phyloP scores from a whole-genome alignment of 2,113 vertebrate species.

The Pelusios castaneus region DNA sequence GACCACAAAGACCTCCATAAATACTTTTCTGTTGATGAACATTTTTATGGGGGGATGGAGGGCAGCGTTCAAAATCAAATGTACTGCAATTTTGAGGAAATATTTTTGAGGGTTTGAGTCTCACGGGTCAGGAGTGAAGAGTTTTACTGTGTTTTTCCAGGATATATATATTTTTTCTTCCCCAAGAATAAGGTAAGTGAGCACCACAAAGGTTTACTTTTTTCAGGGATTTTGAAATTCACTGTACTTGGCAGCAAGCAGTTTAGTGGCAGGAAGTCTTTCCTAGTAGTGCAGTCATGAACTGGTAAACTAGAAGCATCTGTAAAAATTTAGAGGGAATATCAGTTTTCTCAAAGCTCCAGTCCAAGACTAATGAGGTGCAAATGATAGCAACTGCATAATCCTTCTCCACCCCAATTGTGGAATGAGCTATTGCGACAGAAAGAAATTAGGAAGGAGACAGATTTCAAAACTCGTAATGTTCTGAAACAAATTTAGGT shows the following conservation, averaged over 20 bases:
- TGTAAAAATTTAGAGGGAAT: constrained; percentile 88
- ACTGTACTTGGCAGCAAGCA: constrained; percentile 82
- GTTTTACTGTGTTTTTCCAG: constrained; percentile 69
- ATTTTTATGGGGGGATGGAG: constrained; percentile 42
- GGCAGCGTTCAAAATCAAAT: constrained; percentile 70
- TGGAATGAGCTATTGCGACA: constrained; percentile 80
- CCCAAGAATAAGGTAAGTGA: constrained; percentile 75
- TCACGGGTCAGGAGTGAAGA: constrained; percentile 62
- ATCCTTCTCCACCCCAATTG: constrained; percentile 80
- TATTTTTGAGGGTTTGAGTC: constrained; percentile 60
- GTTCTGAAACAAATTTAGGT: constrained; percentile 36
- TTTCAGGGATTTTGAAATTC: constrained; percentile 85
- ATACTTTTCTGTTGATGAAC: constrained; percentile 69
- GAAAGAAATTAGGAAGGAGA: constrained; percentile 75
- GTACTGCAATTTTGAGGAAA: constrained; percentile 65
- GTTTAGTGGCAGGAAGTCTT: constrained; percentile 87
- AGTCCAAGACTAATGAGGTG: constrained; percentile 86
- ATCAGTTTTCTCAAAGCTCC: constrained; percentile 85
- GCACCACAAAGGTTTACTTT: constrained; percentile 80
- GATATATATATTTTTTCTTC: constrained; percentile 20
- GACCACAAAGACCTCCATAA: constrained; percentile 68
- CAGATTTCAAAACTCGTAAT: constrained; percentile 71
- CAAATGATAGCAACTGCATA: constrained; percentile 82
- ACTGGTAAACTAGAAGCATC: constrained; percentile 89
- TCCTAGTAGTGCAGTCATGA: constrained; percentile 85